Base-by-base conservation (phyloP, 2,113 vertebrate species). In the Cynoglossus semilaevis region DNA sequence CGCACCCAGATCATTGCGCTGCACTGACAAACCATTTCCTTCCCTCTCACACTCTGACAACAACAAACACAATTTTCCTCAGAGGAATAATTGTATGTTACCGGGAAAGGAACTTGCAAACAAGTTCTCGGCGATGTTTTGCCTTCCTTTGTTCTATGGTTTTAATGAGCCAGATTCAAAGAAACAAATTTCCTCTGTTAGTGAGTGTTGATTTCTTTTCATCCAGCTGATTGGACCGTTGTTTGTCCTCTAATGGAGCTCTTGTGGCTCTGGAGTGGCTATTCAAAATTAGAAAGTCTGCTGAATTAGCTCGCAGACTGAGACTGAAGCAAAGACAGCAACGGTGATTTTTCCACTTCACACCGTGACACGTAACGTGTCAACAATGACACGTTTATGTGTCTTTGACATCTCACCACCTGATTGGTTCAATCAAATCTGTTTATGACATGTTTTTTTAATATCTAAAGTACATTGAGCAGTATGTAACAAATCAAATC, bases 191-290 rank as follows among this genome's bases (percentile, higher is more conserved):
- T 19, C 10, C 10, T 5, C 37, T 35, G 13, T 16, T 61, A 65
- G 58, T 66, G 60, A 72, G 42, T 35, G 52, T 52, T 67, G 51
- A 58, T 60, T 64, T 70, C 37, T 70, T 55, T 70, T 51, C 35
- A 17, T 50, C 22, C 3, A 15, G 50, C 58, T 67, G 58, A 72
- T 60, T 63, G 36, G 15, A 54, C 15, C 51, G 50, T 58, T 58
- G 54, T 70, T 74, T 69, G 68, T 47, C 64, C 59, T 68, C 59
- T 75, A 75, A 65, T 45, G 54, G 53, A 58, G 57, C 57, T 63
- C 53, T 59, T 51, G 36, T n/a, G 37, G 52, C 43, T 46, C 53
- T 44, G 17, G 41, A 63, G 58, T 52, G 42, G 50, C 63, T 47
- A 18, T 67, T 79, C 62, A 58, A 36, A 41, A 49, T 1, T 9